Base-by-base conservation (phyloP, 2,113 vertebrate species). In the Oreochromis tanganicae region DNA sequence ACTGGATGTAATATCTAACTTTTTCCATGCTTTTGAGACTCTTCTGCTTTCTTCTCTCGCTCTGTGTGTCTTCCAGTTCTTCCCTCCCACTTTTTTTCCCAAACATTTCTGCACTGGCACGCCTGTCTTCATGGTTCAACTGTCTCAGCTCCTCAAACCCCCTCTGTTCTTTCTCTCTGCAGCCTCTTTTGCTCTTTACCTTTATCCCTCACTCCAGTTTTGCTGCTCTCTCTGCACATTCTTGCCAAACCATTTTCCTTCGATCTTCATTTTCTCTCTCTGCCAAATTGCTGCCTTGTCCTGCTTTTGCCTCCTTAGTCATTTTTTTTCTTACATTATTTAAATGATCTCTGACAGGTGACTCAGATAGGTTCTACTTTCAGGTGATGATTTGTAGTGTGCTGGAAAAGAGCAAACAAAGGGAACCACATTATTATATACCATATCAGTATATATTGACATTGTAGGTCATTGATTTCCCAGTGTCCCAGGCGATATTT, bases 301-400 rank as follows among this genome's bases (percentile, higher is more conserved):
- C 87, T 81, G 89, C 41, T 83, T 86, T 86, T 92, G 83, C 89
- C 86, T 93, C 89, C 85, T 91, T 29, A 29, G 85, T 89, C 75
- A 91, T 93, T 95, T 91, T 81, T 80, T 84, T 90, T 88, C 86
- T 92, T 91, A 93, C 91, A 94, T 96, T 95, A 95, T 95, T 94
- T 89, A 95, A 93, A 95, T 93, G 86, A 94, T 91, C 92, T 88
- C 86, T 89, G 93, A 93, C 88, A 85, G 90, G 91, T 57, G 55
- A 86, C 91, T 83, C 89, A 88, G 83, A 91, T 80, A 78, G 85
- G 84, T 55, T 85, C 83, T 78, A 63, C 90, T 89, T 85, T 88
- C 52, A 86, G 24, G 83, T 80, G 79, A 86, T 79, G 46, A 19
- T 75, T 59, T 27, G 61, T 85, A 56, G 52, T 63, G 10, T 43